Conservation (phyloP, 1,140 invertebrate genomes). For the Pristionchus pacificus region DNA sequence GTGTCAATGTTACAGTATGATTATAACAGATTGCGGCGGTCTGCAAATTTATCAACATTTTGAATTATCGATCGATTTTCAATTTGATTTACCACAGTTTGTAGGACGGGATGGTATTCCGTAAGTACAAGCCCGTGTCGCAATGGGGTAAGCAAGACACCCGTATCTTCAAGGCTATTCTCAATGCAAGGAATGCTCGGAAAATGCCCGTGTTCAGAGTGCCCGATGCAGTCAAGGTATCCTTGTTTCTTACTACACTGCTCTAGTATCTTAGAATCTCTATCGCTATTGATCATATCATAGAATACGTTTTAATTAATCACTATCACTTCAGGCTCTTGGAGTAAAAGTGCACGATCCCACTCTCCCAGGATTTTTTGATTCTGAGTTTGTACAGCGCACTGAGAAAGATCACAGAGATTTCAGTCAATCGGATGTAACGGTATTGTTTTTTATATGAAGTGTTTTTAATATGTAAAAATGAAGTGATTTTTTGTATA, state of each 20-base stretch:
- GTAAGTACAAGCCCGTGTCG: slow-evolving; percentile 37
- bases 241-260: slow-evolving; percentile 1
- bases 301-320: too few relatives aligned
- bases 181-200: slow-evolving; percentile 28
- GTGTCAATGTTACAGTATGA: too few relatives aligned
- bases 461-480: too few relatives aligned
- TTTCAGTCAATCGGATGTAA: too few relatives aligned
- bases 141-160: slow-evolving; percentile 46
- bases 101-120: slow-evolving; percentile 40
- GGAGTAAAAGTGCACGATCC: slow-evolving; percentile 40
- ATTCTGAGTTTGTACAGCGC: background rate
- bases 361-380: slow-evolving; percentile 32
- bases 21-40: too few relatives aligned
- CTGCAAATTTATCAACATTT: too few relatives aligned
- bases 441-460: too few relatives aligned
- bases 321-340: background rate
- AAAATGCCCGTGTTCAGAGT: slow-evolving; percentile 35
- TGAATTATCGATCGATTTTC: too few relatives aligned
- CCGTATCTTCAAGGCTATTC: slow-evolving; percentile 41
- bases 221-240: slow-evolving; percentile 35
- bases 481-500: too few relatives aligned
- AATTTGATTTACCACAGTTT: too few relatives aligned
- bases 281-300: background rate
- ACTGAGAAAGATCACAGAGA: too few relatives aligned
- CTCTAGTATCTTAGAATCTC: background rate